Percentiles rank a stretch among this genome's conserved stretches.
Evolutionary conservation across 2,113 vertebrate species (phyloP).

Genomic region (Columbina picui): DNA sequence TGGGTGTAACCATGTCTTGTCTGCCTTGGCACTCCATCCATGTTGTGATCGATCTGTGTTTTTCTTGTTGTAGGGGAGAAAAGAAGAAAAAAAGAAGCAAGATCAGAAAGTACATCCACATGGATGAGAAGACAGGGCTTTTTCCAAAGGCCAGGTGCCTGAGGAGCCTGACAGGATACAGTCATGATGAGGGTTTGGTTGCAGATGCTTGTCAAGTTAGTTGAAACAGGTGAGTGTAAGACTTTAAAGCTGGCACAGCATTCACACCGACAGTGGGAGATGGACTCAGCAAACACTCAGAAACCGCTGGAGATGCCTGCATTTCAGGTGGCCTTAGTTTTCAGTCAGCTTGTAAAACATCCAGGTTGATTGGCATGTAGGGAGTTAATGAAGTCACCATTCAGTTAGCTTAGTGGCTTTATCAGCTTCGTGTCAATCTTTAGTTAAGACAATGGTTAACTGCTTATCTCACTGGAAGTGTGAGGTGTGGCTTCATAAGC

Average conservation of each 20-base stretch:
- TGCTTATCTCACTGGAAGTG: conserved; percentile 55
- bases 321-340: neutral
- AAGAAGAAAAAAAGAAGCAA: neutral
- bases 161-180: neutral
- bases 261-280: neutral
- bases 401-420: neutral
- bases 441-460: conserved; percentile 61
- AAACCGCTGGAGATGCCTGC: neutral
- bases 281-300: neutral
- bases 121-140: neutral
- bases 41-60: neutral
- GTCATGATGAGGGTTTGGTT: neutral
- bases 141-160: neutral
- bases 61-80: neutral
- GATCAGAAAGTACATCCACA: neutral
- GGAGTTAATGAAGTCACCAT: conserved; percentile 14
- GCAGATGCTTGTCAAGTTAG: neutral
- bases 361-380: neutral
- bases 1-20: neutral
- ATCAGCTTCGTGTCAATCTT: neutral
- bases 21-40: accelerated
- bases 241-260: neutral
- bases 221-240: neutral
- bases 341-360: neutral
- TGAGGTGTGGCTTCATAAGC: conserved; percentile 48